Percentiles rank a stretch among this genome's conserved stretches.
Evolutionary conservation across 2,797 vertebrate species (phyloP).

Genomic region (Halcyon chelicuti): DNA sequence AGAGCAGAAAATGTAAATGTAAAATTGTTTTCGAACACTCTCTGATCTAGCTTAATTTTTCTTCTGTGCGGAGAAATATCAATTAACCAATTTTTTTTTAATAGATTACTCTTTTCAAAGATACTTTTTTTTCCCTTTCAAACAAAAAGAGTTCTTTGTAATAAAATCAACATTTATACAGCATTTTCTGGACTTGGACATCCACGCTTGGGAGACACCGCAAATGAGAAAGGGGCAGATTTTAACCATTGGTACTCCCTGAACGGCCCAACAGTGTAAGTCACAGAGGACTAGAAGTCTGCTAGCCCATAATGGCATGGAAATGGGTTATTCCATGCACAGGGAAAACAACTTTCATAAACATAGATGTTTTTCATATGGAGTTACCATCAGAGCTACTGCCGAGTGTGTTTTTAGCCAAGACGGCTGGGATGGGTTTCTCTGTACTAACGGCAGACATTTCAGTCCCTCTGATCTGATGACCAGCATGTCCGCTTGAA

Average conservation of each 20-base stretch:
- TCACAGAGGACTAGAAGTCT: not conserved
- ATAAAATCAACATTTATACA: not conserved
- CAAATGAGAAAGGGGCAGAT: not conserved
- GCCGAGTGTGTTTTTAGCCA: not conserved
- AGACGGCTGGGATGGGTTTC: not conserved
- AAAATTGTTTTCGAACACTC: not conserved
- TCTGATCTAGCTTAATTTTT: not conserved
- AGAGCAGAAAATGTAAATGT: not conserved
- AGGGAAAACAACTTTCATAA: not conserved
- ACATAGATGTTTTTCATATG: rapidly evolving
- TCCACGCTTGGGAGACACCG: not conserved
- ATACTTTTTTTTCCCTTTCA: not conserved
- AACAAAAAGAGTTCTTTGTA: not conserved
- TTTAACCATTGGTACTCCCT: not conserved
- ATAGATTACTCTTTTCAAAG: not conserved
- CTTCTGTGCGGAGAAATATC: not conserved
- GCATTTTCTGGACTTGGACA: not conserved
- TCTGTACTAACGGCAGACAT: not conserved
- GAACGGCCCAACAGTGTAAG: not conserved
- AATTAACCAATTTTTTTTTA: not conserved
- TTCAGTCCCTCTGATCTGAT: not conserved
- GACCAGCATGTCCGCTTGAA: not conserved
- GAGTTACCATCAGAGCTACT: not conserved
- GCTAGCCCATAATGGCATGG: not conserved
- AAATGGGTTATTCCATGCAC: not conserved